Evolutionary conservation across 2,888 invertebrate species (phyloP).

Genomic region (Ctena decussata): DNA sequence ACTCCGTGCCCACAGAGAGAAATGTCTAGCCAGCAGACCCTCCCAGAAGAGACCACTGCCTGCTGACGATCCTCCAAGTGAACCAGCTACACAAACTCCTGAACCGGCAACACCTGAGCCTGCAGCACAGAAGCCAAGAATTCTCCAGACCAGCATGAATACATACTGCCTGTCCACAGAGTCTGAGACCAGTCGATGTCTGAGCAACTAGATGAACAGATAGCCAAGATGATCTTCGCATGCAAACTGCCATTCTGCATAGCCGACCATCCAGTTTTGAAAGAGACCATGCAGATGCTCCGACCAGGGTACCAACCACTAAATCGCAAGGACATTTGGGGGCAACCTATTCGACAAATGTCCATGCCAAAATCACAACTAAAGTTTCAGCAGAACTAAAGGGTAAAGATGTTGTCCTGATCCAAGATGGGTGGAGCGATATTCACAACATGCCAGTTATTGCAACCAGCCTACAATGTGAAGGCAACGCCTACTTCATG

Average conservation of each 20-base stretch:
- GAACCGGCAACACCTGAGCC: not conserved
- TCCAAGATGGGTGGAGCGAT: conserved; percentile 51
- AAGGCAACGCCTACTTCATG: conserved; percentile 42
- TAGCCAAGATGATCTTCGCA: no score
- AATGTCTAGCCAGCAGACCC: not conserved
- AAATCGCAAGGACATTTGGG: not conserved
- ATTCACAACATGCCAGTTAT: conserved; percentile 52
- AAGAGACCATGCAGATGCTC: not conserved
- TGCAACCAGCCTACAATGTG: conserved; percentile 33
- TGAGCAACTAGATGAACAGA: no score
- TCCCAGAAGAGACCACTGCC: not conserved
- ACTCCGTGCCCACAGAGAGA: no score
- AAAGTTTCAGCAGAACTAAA: not conserved
- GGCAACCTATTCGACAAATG: not conserved
- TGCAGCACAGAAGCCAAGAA: not conserved
- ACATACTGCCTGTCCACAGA: not conserved
- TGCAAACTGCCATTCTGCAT: no score
- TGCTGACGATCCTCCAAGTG: not conserved
- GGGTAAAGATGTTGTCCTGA: conserved; percentile 41
- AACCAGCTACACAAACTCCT: not conserved
- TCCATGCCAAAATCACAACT: not conserved
- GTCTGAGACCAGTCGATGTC: not conserved
- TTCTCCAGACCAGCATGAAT: not conserved
- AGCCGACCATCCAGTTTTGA: no score
- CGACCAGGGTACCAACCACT: not conserved